Percentiles rank a stretch among this genome's conserved stretches.
phyloP scores from a whole-genome alignment of 2,797 vertebrate genomes.

The Arctocebus calabarensis region DNA sequence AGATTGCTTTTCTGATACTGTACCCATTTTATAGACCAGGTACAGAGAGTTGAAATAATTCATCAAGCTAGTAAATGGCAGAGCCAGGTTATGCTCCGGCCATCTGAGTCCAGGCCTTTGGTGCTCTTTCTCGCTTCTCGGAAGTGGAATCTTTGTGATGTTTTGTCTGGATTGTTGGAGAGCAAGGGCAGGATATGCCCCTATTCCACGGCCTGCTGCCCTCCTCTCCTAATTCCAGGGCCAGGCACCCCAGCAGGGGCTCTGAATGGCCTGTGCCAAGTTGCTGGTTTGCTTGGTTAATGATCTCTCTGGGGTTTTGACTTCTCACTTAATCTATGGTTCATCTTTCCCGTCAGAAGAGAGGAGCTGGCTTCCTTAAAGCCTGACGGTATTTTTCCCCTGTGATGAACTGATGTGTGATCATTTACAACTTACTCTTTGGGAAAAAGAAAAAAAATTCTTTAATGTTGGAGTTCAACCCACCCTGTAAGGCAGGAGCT shows the following conservation, averaged over 20 bases:
- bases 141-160: not conserved
- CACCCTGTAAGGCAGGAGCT: not conserved
- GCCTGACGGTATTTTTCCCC: not conserved
- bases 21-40: constrained; percentile 21
- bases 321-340: constrained; percentile 33
- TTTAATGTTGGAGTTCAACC: not conserved
- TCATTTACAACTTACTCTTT: constrained; percentile 43
- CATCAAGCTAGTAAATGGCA: constrained; percentile 11
- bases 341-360: constrained; percentile 35
- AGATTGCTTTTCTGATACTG: constrained; percentile 26
- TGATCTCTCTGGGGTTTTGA: constrained; percentile 52
- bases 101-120: not conserved
- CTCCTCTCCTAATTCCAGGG: not conserved
- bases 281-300: not conserved
- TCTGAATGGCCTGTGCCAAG: not conserved
- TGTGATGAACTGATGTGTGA: not conserved
- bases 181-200: not conserved
- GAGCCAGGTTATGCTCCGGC: not conserved
- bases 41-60: not conserved
- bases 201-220: not conserved
- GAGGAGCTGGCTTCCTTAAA: constrained; percentile 34
- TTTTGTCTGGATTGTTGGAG: constrained; percentile 41
- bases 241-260: not conserved
- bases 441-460: not conserved
- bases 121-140: not conserved